Base-by-base conservation (phyloP, 2,797 vertebrate species). In the Aselliscus stoliczkanus region DNA sequence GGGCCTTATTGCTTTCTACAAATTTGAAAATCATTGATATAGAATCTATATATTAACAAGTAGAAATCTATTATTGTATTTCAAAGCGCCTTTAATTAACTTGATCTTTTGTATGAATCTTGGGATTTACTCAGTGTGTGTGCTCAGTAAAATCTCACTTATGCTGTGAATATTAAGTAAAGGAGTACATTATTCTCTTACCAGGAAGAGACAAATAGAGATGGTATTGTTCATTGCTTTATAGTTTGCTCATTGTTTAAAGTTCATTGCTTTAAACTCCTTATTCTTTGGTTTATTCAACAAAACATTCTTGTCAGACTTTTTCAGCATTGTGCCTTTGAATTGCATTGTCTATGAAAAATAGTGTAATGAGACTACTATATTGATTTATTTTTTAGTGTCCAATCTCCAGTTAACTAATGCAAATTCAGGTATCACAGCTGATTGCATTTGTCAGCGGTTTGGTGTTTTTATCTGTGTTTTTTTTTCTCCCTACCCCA, bases 371-470 rank as follows among this genome's bases (percentile, higher is more conserved):
- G 17, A 86, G 81, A 60, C 31, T 87, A 14, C 15, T 69, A 25
- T 80, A 34, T 94, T 69, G 89, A 79, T 79, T 73, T 95, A 54
- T 62, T 88, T 94, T 92, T 93, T 82, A 72, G 72, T 23, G 39
- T 86, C 13, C 27, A 7, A 9, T 56, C 29, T 37, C 54, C 39
- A 65, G 56, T 87, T 91, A 88, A 34, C 70, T 13, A 20, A 97
- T 96, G 96, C 93, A 97, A 95, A 98, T 96, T 65, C 42, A 4
- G 65, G 7, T n/a, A 90, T 60, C 92, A 97, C 83, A 90, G 90
- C 50, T 96, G 94, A 97, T 79, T 96, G 94, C 77, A 76, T 96
- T 96, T 96, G 94, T 95, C 89, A 95, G 92, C 90, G 93, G 84
- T 83, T 94, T 93, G 90, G 23, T 82, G 54, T 88, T 96, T 94